These are phyloP conservation scores for Anorthoa munda DNA, from an alignment of 2,888 invertebrate species.

Conservation along the genomic window DNA sequence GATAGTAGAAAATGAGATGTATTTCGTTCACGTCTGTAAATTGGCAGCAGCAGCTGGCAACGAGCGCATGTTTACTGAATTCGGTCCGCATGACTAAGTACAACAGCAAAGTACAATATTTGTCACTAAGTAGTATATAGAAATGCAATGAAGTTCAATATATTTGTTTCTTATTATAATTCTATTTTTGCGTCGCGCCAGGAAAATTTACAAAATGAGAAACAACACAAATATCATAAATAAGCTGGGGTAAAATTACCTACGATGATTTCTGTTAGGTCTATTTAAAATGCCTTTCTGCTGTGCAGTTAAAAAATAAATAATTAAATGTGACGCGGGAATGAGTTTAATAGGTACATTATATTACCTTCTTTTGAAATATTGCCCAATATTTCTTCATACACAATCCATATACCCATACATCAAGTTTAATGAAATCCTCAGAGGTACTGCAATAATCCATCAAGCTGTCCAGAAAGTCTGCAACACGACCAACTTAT, in stretches of 20 bases:
- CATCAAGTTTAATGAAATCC: slow-evolving; percentile 77
- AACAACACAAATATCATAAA: neutral
- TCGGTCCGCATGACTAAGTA: neutral
- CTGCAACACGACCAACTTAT: slow-evolving; percentile 71
- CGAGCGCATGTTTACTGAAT: neutral
- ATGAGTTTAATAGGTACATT: no score
- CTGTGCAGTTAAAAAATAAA: neutral
- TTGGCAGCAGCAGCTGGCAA: slow-evolving; percentile 20
- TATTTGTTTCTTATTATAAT: no score
- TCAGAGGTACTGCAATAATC: slow-evolving; percentile 78
- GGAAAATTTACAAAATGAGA: neutral
- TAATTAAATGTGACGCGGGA: neutral
- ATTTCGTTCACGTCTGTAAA: slow-evolving; percentile 12
- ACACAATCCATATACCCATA: slow-evolving; percentile 50
- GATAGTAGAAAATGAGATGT: slow-evolving; percentile 7
- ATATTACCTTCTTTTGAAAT: neutral
- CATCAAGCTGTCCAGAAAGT: slow-evolving; percentile 82
- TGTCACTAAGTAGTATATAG: neutral
- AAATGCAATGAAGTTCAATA: no score
- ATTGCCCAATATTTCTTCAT: slow-evolving; percentile 32
- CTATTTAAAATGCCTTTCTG: neutral
- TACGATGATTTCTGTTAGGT: neutral
- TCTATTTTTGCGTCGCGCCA: neutral
- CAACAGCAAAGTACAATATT: neutral
- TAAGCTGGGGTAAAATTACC: no score